Conservation (phyloP, 2,888 invertebrate genomes). For the Ceriagrion tenellum region DNA sequence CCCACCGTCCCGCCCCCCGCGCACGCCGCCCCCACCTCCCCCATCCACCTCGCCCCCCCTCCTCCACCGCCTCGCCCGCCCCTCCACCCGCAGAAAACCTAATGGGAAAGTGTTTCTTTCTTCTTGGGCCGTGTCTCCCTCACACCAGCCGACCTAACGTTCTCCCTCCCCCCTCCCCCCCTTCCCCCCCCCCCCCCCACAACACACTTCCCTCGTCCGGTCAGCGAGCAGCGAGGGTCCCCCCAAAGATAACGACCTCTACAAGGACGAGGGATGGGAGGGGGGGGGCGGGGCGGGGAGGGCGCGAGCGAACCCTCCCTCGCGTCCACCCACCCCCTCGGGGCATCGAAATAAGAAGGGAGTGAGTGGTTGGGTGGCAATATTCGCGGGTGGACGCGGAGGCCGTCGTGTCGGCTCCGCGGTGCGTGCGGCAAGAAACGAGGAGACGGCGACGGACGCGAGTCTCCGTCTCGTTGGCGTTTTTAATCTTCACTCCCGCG, state of each 20-base stretch:
- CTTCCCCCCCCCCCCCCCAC: background rate
- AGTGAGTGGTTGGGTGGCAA: background rate
- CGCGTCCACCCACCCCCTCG: background rate
- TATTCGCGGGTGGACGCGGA: background rate
- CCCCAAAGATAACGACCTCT: slow-evolving; percentile 64
- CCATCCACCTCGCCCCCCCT: background rate
- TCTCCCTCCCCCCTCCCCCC: background rate
- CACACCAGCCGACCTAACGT: background rate
- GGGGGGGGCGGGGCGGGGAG: background rate
- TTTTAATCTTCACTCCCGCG: too few relatives aligned
- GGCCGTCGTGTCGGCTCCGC: background rate
- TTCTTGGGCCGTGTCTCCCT: background rate
- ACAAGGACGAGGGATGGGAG: slow-evolving; percentile 47
- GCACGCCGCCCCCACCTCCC: background rate
- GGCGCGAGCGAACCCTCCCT: too few relatives aligned
- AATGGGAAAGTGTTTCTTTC: slow-evolving; percentile 60
- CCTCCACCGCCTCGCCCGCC: too few relatives aligned
- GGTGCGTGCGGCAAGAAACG: background rate
- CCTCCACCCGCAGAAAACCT: background rate
- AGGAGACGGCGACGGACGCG: too few relatives aligned
- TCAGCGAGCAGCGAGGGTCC: background rate
- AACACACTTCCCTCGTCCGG: background rate
- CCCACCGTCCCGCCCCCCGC: background rate
- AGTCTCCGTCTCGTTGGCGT: too few relatives aligned
- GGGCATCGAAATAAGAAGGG: background rate